phyloP scores from a whole-genome alignment of 1,140 invertebrate genomes.

The Drosophila malerkotliana region DNA sequence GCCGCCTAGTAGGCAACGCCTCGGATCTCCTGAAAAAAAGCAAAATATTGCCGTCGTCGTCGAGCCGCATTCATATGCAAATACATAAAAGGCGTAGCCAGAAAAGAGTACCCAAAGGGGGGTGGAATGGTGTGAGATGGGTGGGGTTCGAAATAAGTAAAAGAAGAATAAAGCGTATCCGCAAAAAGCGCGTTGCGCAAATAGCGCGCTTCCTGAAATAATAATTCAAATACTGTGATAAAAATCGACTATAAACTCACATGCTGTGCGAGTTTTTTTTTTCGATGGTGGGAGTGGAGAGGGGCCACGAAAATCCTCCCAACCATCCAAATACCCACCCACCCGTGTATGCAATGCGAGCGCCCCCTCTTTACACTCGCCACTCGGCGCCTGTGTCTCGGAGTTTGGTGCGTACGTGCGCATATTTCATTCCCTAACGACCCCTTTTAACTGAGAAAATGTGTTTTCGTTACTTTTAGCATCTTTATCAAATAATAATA shows the following conservation, averaged over 20 bases:
- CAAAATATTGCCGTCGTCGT: constrained; percentile 55
- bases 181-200: constrained; percentile 82
- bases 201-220: constrained; percentile 84
- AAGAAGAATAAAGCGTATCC: constrained; percentile 62
- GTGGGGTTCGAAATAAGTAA: constrained; percentile 6
- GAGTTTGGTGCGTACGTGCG: constrained; percentile 77
- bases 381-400: constrained; percentile 14
- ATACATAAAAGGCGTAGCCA: constrained; percentile 67
- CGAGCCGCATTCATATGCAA: constrained; percentile 80
- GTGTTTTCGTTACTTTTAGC: constrained; percentile 84
- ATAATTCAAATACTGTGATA: constrained; percentile 83
- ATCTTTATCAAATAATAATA: constrained; percentile 84
- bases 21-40: constrained; percentile 29
- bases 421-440: constrained; percentile 84
- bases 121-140: background rate
- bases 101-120: constrained; percentile 11
- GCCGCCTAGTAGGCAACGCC: constrained; percentile 61
- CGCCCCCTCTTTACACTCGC: constrained; percentile 1
- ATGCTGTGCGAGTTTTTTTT: constrained; percentile 59
- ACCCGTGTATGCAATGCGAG: constrained; percentile 49
- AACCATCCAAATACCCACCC: constrained; percentile 20
- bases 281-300: background rate
- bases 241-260: constrained; percentile 78
- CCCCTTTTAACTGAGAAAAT: constrained; percentile 84
- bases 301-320: constrained; percentile 29